Percentiles rank a stretch among this genome's conserved stretches.
Conservation (phyloP, 2,888 invertebrate genomes). For the Leptopilina myrica region DNA sequence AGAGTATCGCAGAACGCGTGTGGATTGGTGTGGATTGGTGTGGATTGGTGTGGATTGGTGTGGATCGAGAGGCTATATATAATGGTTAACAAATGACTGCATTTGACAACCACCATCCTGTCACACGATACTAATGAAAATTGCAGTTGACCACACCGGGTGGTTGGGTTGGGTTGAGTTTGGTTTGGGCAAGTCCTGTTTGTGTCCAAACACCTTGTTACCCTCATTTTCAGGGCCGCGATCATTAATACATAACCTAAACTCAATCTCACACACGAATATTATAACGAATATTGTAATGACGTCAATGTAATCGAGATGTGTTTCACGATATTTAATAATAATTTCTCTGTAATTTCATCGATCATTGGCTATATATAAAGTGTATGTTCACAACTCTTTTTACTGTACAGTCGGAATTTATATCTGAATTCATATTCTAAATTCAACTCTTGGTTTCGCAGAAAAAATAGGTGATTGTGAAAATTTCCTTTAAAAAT, state of each 20-base stretch:
- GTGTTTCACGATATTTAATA: too few relatives aligned
- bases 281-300: too few relatives aligned
- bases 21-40: background rate
- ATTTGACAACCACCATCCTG: slow-evolving; percentile 34
- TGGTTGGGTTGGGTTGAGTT: slow-evolving; percentile 33
- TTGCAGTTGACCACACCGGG: slow-evolving; percentile 36
- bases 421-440: too few relatives aligned
- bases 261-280: too few relatives aligned
- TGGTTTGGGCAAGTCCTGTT: slow-evolving; percentile 30
- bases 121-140: slow-evolving; percentile 41
- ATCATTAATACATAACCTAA: background rate
- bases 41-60: background rate
- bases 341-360: too few relatives aligned
- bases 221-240: background rate
- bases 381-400: too few relatives aligned
- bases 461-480: too few relatives aligned
- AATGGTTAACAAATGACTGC: slow-evolving; percentile 35
- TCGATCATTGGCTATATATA: too few relatives aligned
- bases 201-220: background rate
- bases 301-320: too few relatives aligned
- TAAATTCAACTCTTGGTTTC: too few relatives aligned
- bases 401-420: too few relatives aligned
- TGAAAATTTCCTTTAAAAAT: too few relatives aligned
- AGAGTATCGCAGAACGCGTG: slow-evolving; percentile 10
- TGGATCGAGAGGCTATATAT: background rate